phyloP scores from a whole-genome alignment of 2,797 vertebrate species.

The Sarcoramphus papa region DNA sequence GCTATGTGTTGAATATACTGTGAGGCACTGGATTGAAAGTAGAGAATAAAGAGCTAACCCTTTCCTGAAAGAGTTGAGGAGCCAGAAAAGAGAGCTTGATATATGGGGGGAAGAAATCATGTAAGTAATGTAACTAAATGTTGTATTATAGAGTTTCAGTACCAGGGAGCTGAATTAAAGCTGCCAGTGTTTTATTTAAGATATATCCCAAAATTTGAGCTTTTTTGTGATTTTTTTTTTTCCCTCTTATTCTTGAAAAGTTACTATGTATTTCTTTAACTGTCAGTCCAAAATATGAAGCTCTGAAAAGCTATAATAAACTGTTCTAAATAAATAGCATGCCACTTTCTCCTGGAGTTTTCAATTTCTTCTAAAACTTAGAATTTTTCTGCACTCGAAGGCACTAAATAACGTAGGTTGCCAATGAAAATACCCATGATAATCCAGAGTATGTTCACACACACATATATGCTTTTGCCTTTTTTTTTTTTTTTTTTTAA shows the following conservation, averaged over 20 bases:
- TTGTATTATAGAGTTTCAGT: background rate
- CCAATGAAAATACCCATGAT: background rate
- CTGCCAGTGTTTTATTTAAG: background rate
- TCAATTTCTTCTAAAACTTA: background rate
- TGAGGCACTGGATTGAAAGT: background rate
- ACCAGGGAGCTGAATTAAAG: background rate
- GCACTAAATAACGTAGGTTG: background rate
- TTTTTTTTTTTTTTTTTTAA: background rate
- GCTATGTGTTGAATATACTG: background rate
- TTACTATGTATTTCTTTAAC: background rate
- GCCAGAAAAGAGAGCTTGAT: background rate
- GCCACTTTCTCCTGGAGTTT: background rate
- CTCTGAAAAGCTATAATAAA: background rate
- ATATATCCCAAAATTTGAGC: background rate
- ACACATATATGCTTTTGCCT: background rate
- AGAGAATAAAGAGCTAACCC: background rate
- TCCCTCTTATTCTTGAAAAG: background rate
- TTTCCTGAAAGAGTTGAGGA: background rate
- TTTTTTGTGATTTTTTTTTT: background rate
- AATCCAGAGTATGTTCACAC: background rate
- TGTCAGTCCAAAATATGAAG: background rate
- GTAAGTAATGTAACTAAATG: background rate
- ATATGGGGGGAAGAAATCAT: background rate
- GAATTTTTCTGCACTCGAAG: background rate
- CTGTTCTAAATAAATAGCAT: background rate